Percentiles rank a stretch among this genome's conserved stretches.
These are phyloP conservation scores for Pachyramphus minor DNA, from an alignment of 2,113 vertebrate genomes.

Conservation along the genomic window DNA sequence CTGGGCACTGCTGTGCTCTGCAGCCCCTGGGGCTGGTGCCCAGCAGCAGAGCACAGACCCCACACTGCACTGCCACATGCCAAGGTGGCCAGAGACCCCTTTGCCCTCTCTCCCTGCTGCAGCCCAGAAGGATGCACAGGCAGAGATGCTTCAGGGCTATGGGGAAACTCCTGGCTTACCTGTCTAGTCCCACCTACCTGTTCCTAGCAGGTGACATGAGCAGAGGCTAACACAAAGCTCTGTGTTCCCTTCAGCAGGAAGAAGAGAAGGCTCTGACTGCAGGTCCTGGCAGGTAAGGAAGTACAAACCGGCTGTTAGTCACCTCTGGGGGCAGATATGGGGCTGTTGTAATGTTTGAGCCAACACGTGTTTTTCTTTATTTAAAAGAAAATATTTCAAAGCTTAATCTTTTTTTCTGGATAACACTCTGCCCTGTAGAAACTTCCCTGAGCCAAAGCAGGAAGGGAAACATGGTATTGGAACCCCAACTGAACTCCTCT, in stretches of 20 bases:
- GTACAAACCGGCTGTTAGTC: background rate
- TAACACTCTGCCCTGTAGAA: background rate
- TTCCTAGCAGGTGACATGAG: background rate
- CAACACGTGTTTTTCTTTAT: background rate
- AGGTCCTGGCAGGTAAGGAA: constrained; percentile 3
- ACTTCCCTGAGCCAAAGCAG: background rate
- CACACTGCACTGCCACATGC: background rate
- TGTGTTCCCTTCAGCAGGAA: background rate
- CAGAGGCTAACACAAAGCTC: background rate
- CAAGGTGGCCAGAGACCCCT: background rate
- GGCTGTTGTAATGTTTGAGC: background rate
- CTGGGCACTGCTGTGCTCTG: background rate
- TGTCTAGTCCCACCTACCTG: constrained; percentile 1
- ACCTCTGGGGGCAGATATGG: background rate
- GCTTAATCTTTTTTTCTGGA: background rate
- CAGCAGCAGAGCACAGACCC: background rate
- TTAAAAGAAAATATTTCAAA: background rate
- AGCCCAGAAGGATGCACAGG: background rate
- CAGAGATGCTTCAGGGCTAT: background rate
- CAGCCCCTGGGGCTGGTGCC: background rate
- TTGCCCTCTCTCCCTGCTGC: background rate
- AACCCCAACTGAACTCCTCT: background rate
- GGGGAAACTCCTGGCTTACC: background rate
- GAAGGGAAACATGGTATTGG: accelerated
- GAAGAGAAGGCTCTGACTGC: background rate